Evolutionary conservation across 2,113 vertebrate species (phyloP), one percentile per base, ranked within the genome.

Genomic region (Glaucidium brasilianum): DNA sequence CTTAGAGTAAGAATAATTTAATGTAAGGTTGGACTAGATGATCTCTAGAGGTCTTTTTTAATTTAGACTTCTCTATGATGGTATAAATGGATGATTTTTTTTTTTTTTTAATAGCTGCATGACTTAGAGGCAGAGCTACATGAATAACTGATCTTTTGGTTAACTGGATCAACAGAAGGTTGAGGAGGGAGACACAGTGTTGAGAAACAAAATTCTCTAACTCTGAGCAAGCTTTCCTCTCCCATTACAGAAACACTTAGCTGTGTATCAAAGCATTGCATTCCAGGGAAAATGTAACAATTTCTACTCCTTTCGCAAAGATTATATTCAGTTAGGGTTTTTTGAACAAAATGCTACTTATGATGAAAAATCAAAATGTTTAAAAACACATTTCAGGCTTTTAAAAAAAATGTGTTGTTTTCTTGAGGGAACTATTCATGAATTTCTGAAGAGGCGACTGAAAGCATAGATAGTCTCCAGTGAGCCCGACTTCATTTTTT

Each of bases 391-490:
- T 91, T 92, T 96, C 67, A 90, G 80, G 62, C 87, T 96, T 94
- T 84, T 60, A 41, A 91, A 94, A 94, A 94, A 94, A 93, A 93
- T 71, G 60, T 87, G 81, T 90, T 96, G 69, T 92, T 96, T 95
- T 96, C 96, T 94, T 93, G 94, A 85, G 90, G 93, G 90, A 93
- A 69, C 92, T 87, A 93, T 92, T 96, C 90, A 94, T 94, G 81
- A 96, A 93, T 96, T 97, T 96, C 93, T 96, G 96, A 96, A 96
- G 94, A 96, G 90, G 74, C 10, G 17, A 96, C 90, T 90, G 93
- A 95, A 96, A 93, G 74, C 75, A 72, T 68, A 74, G 94, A 91
- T 71, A 96, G 93, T 96, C 92, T 96, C 95, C 96, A 96, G 93
- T 0, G 2, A 95, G 90, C 66, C 49, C 9, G 10, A 92, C 90